These are phyloP conservation scores for Micromys minutus DNA, from an alignment of 2,113 vertebrate genomes.

Conservation along the genomic window DNA sequence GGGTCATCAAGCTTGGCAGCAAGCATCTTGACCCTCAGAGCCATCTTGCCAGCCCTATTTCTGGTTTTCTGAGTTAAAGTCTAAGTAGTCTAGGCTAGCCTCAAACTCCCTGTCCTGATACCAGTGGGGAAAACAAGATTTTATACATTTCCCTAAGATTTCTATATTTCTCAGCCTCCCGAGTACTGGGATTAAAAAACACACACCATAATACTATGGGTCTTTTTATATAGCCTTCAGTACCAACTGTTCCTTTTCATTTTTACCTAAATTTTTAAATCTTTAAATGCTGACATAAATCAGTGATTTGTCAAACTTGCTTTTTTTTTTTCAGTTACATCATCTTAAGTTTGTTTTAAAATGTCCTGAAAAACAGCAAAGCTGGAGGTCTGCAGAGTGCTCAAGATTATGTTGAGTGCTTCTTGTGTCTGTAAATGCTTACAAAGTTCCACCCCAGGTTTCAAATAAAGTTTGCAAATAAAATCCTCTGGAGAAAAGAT, in stretches of 20 bases:
- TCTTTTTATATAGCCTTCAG: background rate
- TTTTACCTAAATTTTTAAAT: background rate
- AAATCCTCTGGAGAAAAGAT: conserved; percentile 38
- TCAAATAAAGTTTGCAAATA: conserved; percentile 31
- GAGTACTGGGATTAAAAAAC: background rate
- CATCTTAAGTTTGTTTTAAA: conserved; percentile 55
- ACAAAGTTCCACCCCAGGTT: background rate
- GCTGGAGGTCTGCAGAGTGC: background rate
- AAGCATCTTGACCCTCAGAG: background rate
- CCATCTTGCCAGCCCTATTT: background rate
- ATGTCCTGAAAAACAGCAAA: background rate
- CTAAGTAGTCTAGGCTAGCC: background rate
- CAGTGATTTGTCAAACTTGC: background rate
- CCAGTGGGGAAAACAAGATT: background rate
- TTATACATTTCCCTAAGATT: background rate
- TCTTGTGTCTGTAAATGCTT: background rate
- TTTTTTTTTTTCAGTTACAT: background rate
- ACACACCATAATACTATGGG: background rate
- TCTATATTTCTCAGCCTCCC: background rate
- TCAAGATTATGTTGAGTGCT: background rate
- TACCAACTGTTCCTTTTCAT: conserved; percentile 19
- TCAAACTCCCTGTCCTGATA: background rate
- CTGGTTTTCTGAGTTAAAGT: background rate
- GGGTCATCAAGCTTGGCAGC: background rate
- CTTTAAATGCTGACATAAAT: conserved; percentile 49